Evolutionary conservation across 2,797 vertebrate species (phyloP).

Genomic region (Platyrinchus mystaceus): DNA sequence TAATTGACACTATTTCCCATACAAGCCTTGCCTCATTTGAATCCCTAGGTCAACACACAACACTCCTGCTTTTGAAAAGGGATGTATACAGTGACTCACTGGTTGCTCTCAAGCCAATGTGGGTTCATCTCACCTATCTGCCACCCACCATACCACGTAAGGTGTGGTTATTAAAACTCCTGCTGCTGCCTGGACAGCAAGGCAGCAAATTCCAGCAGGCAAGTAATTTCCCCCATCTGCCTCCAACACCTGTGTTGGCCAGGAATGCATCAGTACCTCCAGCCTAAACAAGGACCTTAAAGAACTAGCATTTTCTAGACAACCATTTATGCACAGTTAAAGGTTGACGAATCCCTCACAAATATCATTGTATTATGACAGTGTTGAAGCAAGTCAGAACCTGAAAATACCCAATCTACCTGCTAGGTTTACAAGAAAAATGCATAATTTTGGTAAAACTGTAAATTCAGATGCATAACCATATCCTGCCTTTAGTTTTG

Average conservation of each 20-base stretch:
- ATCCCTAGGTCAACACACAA: not conserved
- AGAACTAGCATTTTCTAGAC: not conserved
- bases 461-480: not conserved
- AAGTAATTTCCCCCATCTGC: accelerated
- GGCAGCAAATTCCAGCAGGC: not conserved
- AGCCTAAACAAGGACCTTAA: not conserved
- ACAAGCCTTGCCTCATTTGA: not conserved
- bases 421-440: not conserved
- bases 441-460: accelerated
- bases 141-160: accelerated
- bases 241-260: not conserved
- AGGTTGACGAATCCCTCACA: not conserved
- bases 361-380: accelerated
- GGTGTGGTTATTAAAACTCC: not conserved
- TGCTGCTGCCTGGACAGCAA: not conserved
- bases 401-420: not conserved
- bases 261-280: not conserved
- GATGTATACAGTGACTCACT: not conserved
- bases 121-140: not conserved
- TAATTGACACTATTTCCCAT: not conserved
- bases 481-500: not conserved
- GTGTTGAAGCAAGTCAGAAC: not conserved
- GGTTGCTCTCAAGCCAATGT: not conserved
- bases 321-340: accelerated
- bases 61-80: not conserved